A percentile compares a stretch with the other conserved stretches of the same genome.
phyloP scores from a whole-genome alignment of 2,113 vertebrate species.

The Grammatotria lemairii region DNA sequence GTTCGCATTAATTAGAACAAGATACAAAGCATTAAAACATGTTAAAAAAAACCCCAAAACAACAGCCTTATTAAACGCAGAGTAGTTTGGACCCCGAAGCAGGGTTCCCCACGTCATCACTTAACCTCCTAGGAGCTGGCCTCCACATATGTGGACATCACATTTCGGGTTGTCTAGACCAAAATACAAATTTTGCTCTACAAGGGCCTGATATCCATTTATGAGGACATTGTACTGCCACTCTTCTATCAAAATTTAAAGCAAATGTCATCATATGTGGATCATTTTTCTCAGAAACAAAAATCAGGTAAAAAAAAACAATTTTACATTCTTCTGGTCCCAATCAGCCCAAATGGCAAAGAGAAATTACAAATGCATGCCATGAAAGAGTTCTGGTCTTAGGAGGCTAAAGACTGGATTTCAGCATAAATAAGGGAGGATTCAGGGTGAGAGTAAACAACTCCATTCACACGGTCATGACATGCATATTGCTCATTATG shows the following conservation, averaged over 20 bases:
- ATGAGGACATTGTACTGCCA: neutral
- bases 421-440: neutral
- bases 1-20: neutral
- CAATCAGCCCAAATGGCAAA: neutral
- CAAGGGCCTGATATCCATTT: neutral
- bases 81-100: neutral
- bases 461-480: neutral
- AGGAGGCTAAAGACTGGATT: neutral
- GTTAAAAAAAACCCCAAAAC: rapidly evolving
- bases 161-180: neutral
- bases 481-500: neutral
- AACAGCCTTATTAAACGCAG: neutral
- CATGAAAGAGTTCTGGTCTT: neutral
- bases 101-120: neutral
- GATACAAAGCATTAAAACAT: neutral
- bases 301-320: neutral
- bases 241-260: neutral
- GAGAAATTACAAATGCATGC: neutral
- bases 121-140: neutral
- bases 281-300: neutral
- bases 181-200: neutral
- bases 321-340: neutral
- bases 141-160: neutral
- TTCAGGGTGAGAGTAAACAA: neutral
- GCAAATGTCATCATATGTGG: neutral